phyloP scores from a whole-genome alignment of 2,888 invertebrate species.

The Choristoneura rosaceana region DNA sequence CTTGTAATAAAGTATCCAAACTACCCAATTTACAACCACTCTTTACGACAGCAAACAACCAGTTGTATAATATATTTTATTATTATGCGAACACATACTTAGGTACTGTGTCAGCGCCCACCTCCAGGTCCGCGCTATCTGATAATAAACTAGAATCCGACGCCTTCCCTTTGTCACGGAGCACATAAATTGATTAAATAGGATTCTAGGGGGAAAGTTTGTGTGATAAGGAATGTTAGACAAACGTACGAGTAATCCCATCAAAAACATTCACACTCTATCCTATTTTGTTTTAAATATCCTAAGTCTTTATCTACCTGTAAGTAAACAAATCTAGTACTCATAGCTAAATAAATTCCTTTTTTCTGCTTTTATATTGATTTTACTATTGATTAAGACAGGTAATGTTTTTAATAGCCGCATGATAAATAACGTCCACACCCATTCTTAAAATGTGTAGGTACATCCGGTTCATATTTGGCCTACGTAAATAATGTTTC shows the following conservation, averaged over 20 bases:
- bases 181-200: slow-evolving; percentile 26
- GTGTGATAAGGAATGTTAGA: slow-evolving; percentile 1
- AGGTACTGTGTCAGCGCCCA: background rate
- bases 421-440: too few relatives aligned
- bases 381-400: too few relatives aligned
- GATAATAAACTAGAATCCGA: slow-evolving; percentile 21
- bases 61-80: slow-evolving; percentile 11
- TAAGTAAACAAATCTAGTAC: too few relatives aligned
- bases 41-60: slow-evolving; percentile 5
- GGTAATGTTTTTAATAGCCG: too few relatives aligned
- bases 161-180: slow-evolving; percentile 21
- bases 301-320: too few relatives aligned
- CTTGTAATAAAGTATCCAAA: background rate
- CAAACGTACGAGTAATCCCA: background rate
- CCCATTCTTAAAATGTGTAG: too few relatives aligned
- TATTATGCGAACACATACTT: background rate
- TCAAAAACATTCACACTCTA: too few relatives aligned
- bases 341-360: too few relatives aligned
- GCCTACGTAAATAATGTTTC: too few relatives aligned
- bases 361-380: too few relatives aligned
- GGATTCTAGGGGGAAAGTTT: slow-evolving; percentile 10
- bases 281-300: too few relatives aligned
- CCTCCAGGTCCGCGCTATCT: slow-evolving; percentile 1
- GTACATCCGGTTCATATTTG: too few relatives aligned
- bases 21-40: slow-evolving; percentile 3